phyloP scores from a whole-genome alignment of 37 sponge, comb jelly and placozoan genomes.

The Crambe crambe region DNA sequence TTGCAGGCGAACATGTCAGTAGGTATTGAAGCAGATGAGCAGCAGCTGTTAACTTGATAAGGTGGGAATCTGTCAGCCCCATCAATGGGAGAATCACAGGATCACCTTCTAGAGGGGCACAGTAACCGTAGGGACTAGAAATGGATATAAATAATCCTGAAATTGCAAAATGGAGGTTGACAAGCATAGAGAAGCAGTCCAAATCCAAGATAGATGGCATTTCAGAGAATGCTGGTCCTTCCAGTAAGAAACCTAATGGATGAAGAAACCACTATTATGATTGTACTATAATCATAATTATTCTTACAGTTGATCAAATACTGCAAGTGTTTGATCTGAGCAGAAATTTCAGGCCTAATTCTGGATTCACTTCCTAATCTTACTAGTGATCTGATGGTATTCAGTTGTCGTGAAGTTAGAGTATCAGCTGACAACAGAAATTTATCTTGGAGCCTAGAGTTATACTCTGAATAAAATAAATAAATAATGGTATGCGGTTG shows the following conservation, averaged over 20 bases:
- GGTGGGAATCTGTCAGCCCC: conserved; percentile 41
- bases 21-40: conserved; percentile 58
- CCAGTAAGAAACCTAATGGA: conserved; percentile 1
- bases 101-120: not conserved
- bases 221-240: conserved; percentile 23
- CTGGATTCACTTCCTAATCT: conserved; percentile 19
- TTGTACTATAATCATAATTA: not conserved
- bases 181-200: conserved; percentile 56
- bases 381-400: conserved; percentile 42
- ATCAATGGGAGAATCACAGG: conserved; percentile 30
- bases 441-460: conserved; percentile 22
- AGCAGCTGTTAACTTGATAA: conserved; percentile 38
- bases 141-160: conserved; percentile 16
- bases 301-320: conserved; percentile 38
- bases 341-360: not conserved
- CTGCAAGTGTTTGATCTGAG: conserved; percentile 7
- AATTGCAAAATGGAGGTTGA: conserved; percentile 56
- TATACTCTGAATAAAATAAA: conserved; percentile 3
- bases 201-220: conserved; percentile 54
- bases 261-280: not conserved
- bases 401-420: conserved; percentile 32
- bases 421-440: conserved; percentile 17
- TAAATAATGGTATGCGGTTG: not conserved
- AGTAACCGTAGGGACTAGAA: not conserved
- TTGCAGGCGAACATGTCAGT: conserved; percentile 29